Evolutionary conservation across 2,797 vertebrate species (phyloP).

Genomic region (Cottoperca gobio): DNA sequence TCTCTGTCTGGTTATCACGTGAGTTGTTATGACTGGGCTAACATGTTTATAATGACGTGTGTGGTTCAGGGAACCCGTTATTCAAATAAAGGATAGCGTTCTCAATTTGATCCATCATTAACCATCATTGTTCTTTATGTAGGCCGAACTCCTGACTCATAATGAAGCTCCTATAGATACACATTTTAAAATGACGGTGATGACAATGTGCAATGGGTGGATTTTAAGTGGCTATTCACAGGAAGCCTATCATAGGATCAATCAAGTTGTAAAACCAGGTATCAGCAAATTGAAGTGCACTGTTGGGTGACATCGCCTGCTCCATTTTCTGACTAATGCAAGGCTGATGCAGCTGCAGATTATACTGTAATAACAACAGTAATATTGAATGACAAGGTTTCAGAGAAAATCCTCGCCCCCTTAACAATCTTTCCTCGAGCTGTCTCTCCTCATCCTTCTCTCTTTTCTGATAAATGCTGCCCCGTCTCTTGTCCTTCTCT

Average conservation of each 20-base stretch:
- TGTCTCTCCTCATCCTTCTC: conserved; percentile 56
- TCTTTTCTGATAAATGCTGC: conserved; percentile 45
- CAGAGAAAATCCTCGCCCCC: conserved; percentile 29
- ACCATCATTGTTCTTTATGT: no score
- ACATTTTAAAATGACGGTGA: neutral
- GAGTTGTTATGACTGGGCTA: no score
- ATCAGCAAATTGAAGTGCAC: neutral
- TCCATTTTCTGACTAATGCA: conserved; percentile 20
- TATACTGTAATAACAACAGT: conserved; percentile 53
- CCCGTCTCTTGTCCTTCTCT: conserved; percentile 28
- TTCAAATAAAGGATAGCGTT: no score
- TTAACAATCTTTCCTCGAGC: conserved; percentile 39
- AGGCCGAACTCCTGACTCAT: no score
- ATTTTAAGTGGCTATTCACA: conserved; percentile 20
- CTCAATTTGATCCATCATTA: no score
- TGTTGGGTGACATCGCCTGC: neutral
- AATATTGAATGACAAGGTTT: conserved; percentile 56
- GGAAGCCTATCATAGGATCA: neutral
- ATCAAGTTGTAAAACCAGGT: conserved; percentile 13
- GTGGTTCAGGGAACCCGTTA: no score
- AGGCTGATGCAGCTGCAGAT: conserved; percentile 36
- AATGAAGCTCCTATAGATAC: neutral
- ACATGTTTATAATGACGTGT: no score
- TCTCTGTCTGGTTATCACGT: no score
- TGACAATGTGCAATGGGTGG: neutral